phyloP scores from a whole-genome alignment of 2,888 invertebrate genomes.

The Andrena bicolor region DNA sequence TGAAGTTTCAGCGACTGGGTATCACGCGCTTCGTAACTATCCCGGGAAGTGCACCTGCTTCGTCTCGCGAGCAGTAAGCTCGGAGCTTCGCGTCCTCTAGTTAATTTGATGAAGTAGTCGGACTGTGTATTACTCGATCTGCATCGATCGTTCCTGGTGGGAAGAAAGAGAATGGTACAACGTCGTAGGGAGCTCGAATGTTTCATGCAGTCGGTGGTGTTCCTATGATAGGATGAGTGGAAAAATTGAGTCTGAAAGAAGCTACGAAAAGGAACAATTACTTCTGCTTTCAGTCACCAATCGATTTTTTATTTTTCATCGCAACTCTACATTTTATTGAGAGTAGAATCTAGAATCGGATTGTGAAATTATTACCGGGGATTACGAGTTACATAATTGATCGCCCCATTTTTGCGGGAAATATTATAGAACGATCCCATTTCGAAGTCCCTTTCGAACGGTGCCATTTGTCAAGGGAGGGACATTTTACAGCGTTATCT shows the following conservation, averaged over 20 bases:
- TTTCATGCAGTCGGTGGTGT: constrained; percentile 14
- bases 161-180: constrained; percentile 3
- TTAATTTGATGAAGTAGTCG: constrained; percentile 46
- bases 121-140: constrained; percentile 26
- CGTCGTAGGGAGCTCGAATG: constrained; percentile 31
- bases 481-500: constrained; percentile 4
- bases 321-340: background rate
- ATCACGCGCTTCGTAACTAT: constrained; percentile 16
- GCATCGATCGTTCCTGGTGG: constrained; percentile 7
- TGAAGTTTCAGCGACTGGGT: constrained; percentile 21
- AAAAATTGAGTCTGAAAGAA: constrained; percentile 12
- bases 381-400: background rate
- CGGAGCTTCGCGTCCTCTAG: constrained; percentile 12
- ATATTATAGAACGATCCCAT: background rate
- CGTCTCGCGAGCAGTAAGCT: constrained; percentile 39
- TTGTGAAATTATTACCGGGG: background rate
- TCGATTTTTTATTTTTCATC: background rate
- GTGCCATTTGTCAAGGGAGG: background rate
- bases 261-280: constrained; percentile 18
- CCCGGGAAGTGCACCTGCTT: constrained; percentile 38
- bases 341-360: background rate
- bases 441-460: background rate
- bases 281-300: background rate
- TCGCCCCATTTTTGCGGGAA: background rate
- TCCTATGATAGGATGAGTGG: background rate